Base-by-base conservation (phyloP, 2,888 invertebrate genomes). In the Hydraecia micacea region DNA sequence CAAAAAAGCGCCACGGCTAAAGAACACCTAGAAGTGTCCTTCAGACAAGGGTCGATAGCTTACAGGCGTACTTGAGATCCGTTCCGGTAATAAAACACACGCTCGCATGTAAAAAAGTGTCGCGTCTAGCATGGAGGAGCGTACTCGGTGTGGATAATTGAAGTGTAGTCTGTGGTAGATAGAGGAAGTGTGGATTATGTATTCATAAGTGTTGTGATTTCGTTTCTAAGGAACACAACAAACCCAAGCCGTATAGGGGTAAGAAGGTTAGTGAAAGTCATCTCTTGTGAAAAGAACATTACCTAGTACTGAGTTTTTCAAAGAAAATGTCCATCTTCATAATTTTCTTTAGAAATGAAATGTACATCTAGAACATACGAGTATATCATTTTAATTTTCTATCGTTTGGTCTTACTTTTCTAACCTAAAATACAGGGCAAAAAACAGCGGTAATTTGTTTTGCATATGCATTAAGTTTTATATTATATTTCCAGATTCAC, bases 1-100 rank as follows among this genome's bases (percentile, higher is more conserved):
- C 81, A 84, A 89, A 89, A 84, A 88, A 84, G 73, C 66, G 76
- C 42, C 81, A 79, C 36, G 70, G 75, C 75, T 81, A 86, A 89
- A 90, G 86, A 91, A 88, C 77, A 68, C 39, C 84, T 85, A 85
- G 87, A 87, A 90, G 90, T 70, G 90, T 74, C 80, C 89, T 91
- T 81, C 73, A 90, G 73, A 69, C 55, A 79, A 90, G 89, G 76
- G 88, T 81, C 91, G 89, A 90, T 90, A 89, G 87, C 88, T 90
- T 85, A 89, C 91, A 91, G 90, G 78, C 88, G 83, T 86, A 85
- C 93, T 93, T 86, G 90, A 91, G 84, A 93, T 94, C 91, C 88
- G 92, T 77, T 73, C 32, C 88, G 93, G 90, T 86, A 88, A 92
- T 94, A 94, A 94, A 94, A 92, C 90, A 92, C 94, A 94, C 90